phyloP scores from a whole-genome alignment of 2,888 invertebrate species.

The Iphiclides podalirius region DNA sequence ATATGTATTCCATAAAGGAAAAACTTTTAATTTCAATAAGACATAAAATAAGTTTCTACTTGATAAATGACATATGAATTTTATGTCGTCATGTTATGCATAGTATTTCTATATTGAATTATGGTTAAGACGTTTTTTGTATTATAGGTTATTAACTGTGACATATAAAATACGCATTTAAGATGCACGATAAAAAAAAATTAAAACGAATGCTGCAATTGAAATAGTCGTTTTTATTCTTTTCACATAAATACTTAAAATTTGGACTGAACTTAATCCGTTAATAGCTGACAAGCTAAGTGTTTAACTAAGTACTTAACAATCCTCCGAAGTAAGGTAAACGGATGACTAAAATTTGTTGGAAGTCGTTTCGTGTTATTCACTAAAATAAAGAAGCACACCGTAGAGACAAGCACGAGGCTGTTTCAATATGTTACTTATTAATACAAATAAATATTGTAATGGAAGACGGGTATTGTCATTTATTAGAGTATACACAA shows the following conservation, averaged over 20 bases:
- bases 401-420: conserved; percentile 10
- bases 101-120: not conserved
- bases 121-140: too few species aligned
- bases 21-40: too few species aligned
- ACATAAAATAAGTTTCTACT: too few species aligned
- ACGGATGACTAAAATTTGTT: conserved; percentile 63
- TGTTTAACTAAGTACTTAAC: conserved; percentile 54
- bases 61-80: too few species aligned
- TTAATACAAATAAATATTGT: not conserved
- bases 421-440: not conserved
- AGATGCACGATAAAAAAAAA: conserved; percentile 24
- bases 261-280: conserved; percentile 48
- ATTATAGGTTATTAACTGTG: too few species aligned
- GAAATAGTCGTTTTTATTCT: conserved; percentile 68
- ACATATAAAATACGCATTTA: too few species aligned
- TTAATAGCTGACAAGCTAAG: conserved; percentile 53
- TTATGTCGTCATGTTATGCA: too few species aligned
- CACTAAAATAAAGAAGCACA: conserved; percentile 13
- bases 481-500: too few species aligned
- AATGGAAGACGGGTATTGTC: not conserved
- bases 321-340: conserved; percentile 51
- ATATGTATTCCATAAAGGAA: too few species aligned
- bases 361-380: conserved; percentile 15
- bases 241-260: conserved; percentile 72
- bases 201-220: conserved; percentile 51